Evolutionary conservation across 2,888 invertebrate genomes (phyloP), one percentile per base, ranked within the genome.

Genomic region (Callyntrura sp.): DNA sequence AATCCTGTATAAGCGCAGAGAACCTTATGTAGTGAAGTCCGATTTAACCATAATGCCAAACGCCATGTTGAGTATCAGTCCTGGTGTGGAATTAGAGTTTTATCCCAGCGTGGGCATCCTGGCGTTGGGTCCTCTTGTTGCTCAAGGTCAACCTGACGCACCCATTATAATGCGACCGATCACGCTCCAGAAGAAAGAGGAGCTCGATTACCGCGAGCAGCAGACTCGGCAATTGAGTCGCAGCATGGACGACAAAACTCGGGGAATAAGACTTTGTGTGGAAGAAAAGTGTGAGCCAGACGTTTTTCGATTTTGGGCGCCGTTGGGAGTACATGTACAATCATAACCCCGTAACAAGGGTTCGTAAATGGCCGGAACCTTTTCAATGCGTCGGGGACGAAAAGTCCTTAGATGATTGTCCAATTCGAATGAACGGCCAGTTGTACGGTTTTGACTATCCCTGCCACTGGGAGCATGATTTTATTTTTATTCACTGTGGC

Each of bases 1-100:
- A 20, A 95, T 95, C 0, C 94, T 98, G 48, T 95, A 96, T 88
- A 95, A 96, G 23, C 96, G 97, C 82, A 94, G 95, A 0, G 95
- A 95, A 57, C 98, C 98, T 0, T 99, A 98, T 93, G 94, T 97
- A 0, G 96, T 99, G 20, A 96, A 96, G 92, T 96, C 98, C 0
- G 99, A 99, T 94, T 96, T 99, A 60, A 99, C 99, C 0, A 96
- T 99, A 0, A 99, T 99, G 99, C 99, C 99, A 0, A 97, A 97
- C 90, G 97, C 96, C 0, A 97, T 97, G 0, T 94, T 99, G 51
- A 97, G 96, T 0, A 98, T 99, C 87, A 96, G 97, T 92, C 97
- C 98, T 1, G 99, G 98, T 6, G 98, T 98, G 0, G 96, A 97
- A 9, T 95, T 99, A 94, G 98, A 99, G 95, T 99, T 99, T 94